Evolutionary conservation across 2,888 invertebrate genomes (phyloP).

Genomic region (Choristoneura rosaceana): DNA sequence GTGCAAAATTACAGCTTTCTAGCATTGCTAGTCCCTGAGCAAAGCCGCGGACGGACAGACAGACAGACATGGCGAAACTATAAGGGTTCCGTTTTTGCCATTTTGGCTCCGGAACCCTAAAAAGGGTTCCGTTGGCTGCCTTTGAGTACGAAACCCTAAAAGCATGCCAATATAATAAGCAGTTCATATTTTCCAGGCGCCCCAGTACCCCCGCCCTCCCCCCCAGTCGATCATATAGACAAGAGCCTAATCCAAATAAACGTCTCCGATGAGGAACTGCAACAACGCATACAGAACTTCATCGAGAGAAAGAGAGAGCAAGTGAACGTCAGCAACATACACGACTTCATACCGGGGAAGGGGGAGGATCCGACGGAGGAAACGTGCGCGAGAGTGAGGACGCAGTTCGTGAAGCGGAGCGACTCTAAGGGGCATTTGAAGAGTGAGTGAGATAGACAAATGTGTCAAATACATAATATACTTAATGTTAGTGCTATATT

Average conservation of each 20-base stretch:
- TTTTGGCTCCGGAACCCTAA: too few species aligned
- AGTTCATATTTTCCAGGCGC: conserved; percentile 44
- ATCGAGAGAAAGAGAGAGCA: conserved; percentile 91
- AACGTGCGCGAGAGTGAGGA: conserved; percentile 91
- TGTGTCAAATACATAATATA: too few species aligned
- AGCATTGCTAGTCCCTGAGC: too few species aligned
- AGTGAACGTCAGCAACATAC: conserved; percentile 88
- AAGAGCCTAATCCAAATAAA: conserved; percentile 87
- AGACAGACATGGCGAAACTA: too few species aligned
- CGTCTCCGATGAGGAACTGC: conserved; percentile 87
- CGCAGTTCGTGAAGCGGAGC: conserved; percentile 88
- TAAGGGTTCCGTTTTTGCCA: too few species aligned
- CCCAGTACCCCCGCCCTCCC: conserved; percentile 44
- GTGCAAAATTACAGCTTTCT: too few species aligned
- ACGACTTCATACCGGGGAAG: conserved; percentile 88
- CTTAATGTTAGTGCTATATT: too few species aligned
- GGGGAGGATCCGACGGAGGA: conserved; percentile 67
- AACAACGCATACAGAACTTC: conserved; percentile 90
- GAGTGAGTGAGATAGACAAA: conserved; percentile 79
- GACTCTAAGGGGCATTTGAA: conserved; percentile 93
- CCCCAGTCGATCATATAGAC: conserved; percentile 55
- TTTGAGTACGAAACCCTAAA: too few species aligned
- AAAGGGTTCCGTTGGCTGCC: too few species aligned
- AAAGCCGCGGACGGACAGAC: too few species aligned
- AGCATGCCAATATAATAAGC: too few species aligned